A percentile compares a stretch with the other conserved stretches of the same genome.
Conservation (phyloP, 2,113 vertebrate species). For the Lepisosteus oculatus region DNA sequence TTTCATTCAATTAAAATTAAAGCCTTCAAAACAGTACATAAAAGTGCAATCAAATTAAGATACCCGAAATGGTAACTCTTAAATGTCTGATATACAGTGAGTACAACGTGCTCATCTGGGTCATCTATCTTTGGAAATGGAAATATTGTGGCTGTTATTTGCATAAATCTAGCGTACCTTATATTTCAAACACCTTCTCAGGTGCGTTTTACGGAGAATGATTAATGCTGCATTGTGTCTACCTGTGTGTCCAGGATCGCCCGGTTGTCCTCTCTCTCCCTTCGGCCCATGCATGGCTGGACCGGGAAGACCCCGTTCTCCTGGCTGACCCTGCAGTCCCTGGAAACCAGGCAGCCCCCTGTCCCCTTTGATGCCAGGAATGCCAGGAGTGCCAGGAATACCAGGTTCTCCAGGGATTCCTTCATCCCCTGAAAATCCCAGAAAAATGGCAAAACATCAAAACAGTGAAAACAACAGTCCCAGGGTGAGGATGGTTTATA, state of each 20-base stretch:
- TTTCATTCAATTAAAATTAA: no score
- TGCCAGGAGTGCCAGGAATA: constrained; percentile 77
- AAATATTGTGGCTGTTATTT: no score
- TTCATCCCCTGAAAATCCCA: constrained; percentile 71
- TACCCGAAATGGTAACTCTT: no score
- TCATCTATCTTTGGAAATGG: no score
- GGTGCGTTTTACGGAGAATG: neutral
- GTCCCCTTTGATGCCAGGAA: constrained; percentile 87
- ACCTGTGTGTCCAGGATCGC: constrained; percentile 80
- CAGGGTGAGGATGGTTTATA: no score
- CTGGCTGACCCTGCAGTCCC: constrained; percentile 74
- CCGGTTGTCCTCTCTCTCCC: constrained; percentile 80
- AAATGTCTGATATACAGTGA: no score
- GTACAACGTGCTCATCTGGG: no score
- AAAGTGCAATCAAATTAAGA: no score
- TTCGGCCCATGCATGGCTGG: constrained; percentile 79
- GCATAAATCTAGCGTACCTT: no score
- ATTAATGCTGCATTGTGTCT: constrained; percentile 23
- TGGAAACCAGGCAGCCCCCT: constrained; percentile 71
- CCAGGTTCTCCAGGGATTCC: constrained; percentile 86
- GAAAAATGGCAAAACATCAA: neutral
- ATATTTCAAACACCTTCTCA: no score
- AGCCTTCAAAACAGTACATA: no score
- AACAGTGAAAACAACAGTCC: no score
- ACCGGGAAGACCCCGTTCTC: constrained; percentile 74